Evolutionary conservation across 2,888 invertebrate species (phyloP).

Genomic region (Apeira syringaria): DNA sequence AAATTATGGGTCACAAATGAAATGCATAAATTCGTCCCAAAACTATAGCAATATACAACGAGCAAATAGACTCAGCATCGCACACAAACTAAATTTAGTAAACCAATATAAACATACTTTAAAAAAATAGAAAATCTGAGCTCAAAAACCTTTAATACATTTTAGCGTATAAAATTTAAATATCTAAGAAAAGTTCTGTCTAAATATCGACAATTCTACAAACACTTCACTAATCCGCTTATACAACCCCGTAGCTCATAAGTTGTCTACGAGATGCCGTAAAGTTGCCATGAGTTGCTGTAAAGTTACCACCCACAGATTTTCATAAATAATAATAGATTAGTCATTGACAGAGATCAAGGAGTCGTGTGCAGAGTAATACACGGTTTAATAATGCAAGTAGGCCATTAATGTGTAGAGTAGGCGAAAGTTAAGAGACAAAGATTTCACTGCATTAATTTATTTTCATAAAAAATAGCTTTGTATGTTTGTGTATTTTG

Average conservation of each 20-base stretch:
- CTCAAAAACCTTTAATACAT: too few relatives aligned
- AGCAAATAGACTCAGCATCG: too few relatives aligned
- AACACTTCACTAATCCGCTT: slow-evolving; percentile 20
- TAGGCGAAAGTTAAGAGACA: slow-evolving; percentile 23
- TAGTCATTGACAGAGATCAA: slow-evolving; percentile 48
- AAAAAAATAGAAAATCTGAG: too few relatives aligned
- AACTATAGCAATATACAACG: too few relatives aligned
- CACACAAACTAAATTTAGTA: too few relatives aligned
- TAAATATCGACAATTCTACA: slow-evolving; percentile 24
- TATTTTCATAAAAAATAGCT: too few relatives aligned
- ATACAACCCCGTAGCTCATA: background rate
- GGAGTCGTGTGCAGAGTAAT: slow-evolving; percentile 22
- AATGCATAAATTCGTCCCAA: too few relatives aligned
- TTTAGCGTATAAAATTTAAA: slow-evolving; percentile 14
- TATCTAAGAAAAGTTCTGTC: slow-evolving; percentile 6
- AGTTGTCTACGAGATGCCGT: slow-evolving; percentile 4
- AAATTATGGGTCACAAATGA: too few relatives aligned
- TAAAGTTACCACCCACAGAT: slow-evolving; percentile 41
- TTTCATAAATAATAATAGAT: slow-evolving; percentile 43
- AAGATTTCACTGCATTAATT: too few relatives aligned
- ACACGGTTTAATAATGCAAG: slow-evolving; percentile 49
- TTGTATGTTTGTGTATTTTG: too few relatives aligned
- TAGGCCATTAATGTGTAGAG: slow-evolving; percentile 48
- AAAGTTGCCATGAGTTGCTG: slow-evolving; percentile 23
- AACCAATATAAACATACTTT: too few relatives aligned